phyloP scores from a whole-genome alignment of 2,113 vertebrate species.

The Odocoileus virginianus region DNA sequence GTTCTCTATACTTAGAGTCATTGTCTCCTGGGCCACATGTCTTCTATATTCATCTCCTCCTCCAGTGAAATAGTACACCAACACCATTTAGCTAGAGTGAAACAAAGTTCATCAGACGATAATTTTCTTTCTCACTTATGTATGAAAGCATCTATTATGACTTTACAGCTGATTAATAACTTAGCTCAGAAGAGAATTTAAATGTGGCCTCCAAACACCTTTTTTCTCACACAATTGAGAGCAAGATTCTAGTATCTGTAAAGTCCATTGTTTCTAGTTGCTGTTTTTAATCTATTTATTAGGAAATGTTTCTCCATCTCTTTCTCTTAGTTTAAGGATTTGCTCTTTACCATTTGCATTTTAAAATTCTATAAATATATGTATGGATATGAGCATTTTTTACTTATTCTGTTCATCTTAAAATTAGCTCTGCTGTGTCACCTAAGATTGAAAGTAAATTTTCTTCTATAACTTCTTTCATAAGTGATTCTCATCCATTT shows the following conservation, averaged over 20 bases:
- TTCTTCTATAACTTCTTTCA: neutral
- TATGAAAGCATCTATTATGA: neutral
- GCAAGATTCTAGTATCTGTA: neutral
- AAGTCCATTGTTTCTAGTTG: neutral
- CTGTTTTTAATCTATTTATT: neutral
- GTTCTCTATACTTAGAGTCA: neutral
- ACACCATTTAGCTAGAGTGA: neutral
- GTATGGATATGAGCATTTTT: neutral
- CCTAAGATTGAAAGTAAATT: neutral
- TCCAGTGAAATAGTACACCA: neutral
- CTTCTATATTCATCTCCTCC: neutral
- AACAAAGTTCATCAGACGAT: neutral
- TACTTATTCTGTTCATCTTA: neutral
- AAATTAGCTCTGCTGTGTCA: neutral
- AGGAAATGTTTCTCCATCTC: too few relatives aligned
- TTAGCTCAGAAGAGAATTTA: neutral
- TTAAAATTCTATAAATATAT: neutral
- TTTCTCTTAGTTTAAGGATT: neutral
- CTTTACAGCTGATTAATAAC: neutral
- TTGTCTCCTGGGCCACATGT: neutral
- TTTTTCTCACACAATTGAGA: neutral
- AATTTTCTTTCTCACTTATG: neutral
- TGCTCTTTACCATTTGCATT: neutral
- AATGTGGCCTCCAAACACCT: neutral
- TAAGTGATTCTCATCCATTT: neutral